A percentile compares a stretch with the other conserved stretches of the same genome.
Conservation (phyloP, 2,113 vertebrate genomes). For the Solea solea region DNA sequence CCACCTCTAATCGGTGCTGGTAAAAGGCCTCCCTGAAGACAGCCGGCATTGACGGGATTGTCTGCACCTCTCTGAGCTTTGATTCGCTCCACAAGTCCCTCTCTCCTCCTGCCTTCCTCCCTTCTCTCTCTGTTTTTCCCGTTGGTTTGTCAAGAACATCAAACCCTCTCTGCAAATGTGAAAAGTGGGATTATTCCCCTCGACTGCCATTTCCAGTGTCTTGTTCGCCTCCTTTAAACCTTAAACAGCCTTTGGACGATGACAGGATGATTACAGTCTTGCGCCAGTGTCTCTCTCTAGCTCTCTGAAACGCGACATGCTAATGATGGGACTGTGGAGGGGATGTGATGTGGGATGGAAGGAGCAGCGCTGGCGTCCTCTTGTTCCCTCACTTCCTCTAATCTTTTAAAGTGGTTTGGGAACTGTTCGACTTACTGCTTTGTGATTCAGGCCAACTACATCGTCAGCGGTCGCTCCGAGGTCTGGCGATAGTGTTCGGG, state of each 20-base stretch:
- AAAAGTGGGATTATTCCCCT: slow-evolving; percentile 6
- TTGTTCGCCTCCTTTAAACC: slow-evolving; percentile 26
- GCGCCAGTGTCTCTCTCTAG: slow-evolving; percentile 21
- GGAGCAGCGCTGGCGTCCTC: slow-evolving; percentile 12
- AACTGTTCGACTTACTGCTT: slow-evolving; percentile 21
- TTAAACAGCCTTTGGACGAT: slow-evolving; percentile 2
- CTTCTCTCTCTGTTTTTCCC: not conserved
- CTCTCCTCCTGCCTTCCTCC: not conserved
- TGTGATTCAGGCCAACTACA: slow-evolving; percentile 40
- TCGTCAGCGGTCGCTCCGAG: slow-evolving; percentile 33
- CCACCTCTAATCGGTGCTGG: slow-evolving; percentile 48
- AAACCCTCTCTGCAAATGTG: not conserved
- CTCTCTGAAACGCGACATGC: slow-evolving; percentile 8
- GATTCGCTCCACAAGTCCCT: not conserved
- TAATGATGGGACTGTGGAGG: slow-evolving; percentile 39
- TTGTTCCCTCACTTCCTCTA: slow-evolving; percentile 28
- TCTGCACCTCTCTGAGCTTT: slow-evolving; percentile 21
- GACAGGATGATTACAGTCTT: slow-evolving; percentile 61
- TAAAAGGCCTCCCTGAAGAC: slow-evolving; percentile 17
- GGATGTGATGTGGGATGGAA: slow-evolving; percentile 45
- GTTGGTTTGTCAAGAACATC: not conserved
- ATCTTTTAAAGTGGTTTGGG: slow-evolving; percentile 46
- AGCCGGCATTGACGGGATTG: slow-evolving; percentile 29
- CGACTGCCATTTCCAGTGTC: slow-evolving; percentile 13
- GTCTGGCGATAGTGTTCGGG: slow-evolving; percentile 48